Conservation (phyloP, 2,888 invertebrate species). For the Idaea straminata region DNA sequence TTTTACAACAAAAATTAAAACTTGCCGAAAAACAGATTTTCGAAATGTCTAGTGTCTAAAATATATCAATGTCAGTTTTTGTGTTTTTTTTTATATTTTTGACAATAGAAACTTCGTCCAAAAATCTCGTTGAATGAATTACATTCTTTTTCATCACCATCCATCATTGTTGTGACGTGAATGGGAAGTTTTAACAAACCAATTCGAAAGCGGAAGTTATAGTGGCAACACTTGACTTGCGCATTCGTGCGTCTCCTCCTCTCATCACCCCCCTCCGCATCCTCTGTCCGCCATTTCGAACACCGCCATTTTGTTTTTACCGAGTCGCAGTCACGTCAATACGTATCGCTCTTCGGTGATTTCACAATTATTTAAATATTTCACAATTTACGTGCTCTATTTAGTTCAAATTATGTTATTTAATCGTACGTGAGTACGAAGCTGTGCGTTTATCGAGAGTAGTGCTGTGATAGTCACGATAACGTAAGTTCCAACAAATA, state of each 20-base stretch:
- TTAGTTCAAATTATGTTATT: conserved; percentile 37
- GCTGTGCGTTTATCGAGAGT: conserved; percentile 37
- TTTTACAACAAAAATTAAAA: neutral
- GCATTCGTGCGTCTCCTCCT: neutral
- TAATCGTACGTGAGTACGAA: conserved; percentile 55
- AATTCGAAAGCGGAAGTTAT: neutral
- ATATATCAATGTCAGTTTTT: neutral
- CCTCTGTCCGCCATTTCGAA: neutral
- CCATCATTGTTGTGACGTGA: no score
- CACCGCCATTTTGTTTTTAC: conserved; percentile 52
- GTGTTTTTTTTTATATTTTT: neutral
- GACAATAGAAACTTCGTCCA: neutral
- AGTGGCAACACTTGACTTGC: neutral
- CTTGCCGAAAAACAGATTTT: neutral
- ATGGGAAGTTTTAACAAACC: neutral
- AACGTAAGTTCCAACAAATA: conserved; percentile 59
- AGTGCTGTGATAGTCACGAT: conserved; percentile 49
- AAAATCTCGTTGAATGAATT: no score
- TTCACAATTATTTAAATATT: conserved; percentile 21
- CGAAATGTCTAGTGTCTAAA: neutral
- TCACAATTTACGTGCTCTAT: conserved; percentile 40
- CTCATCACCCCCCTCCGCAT: neutral
- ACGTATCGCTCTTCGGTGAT: conserved; percentile 21
- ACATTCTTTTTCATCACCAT: no score
- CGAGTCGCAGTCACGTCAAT: conserved; percentile 31